These are phyloP conservation scores for Machimus atricapillus DNA, from an alignment of 2,888 invertebrate genomes.

Conservation along the genomic window DNA sequence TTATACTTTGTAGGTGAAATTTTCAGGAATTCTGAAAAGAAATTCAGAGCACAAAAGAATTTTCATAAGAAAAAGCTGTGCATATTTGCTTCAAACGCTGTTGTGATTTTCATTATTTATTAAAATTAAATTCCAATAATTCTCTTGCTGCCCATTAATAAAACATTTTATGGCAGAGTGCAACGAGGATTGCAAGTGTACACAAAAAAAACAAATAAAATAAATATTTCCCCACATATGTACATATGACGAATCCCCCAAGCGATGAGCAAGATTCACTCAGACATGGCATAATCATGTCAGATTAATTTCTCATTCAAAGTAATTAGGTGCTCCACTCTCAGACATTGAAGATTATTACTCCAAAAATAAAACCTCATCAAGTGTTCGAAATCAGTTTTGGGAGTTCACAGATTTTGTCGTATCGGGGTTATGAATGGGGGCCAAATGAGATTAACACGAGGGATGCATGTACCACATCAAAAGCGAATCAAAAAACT, in stretches of 20 bases:
- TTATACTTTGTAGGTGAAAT: too few species aligned
- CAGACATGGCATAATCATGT: neutral
- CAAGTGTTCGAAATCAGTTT: slow-evolving; percentile 3
- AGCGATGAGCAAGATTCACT: neutral
- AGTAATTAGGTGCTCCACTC: neutral
- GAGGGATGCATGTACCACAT: slow-evolving; percentile 19
- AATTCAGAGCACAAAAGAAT: too few species aligned
- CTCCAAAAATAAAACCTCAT: slow-evolving; percentile 14
- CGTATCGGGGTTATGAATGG: neutral
- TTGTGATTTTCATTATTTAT: neutral
- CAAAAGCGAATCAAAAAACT: slow-evolving; percentile 31
- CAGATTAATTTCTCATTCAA: neutral
- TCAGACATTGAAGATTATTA: neutral
- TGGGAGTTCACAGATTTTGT: neutral
- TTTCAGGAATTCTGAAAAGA: too few species aligned
- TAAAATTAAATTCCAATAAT: neutral
- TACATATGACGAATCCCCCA: neutral
- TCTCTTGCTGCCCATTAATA: neutral
- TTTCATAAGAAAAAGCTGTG: too few species aligned
- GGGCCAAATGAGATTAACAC: slow-evolving; percentile 18
- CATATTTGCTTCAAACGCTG: too few species aligned
- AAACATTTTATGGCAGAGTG: neutral
- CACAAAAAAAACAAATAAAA: neutral
- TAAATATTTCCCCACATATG: neutral
- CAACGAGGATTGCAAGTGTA: neutral